Percentiles rank a stretch among this genome's conserved stretches.
Evolutionary conservation across 2,888 invertebrate genomes (phyloP).

Genomic region (Lobophora halterata): DNA sequence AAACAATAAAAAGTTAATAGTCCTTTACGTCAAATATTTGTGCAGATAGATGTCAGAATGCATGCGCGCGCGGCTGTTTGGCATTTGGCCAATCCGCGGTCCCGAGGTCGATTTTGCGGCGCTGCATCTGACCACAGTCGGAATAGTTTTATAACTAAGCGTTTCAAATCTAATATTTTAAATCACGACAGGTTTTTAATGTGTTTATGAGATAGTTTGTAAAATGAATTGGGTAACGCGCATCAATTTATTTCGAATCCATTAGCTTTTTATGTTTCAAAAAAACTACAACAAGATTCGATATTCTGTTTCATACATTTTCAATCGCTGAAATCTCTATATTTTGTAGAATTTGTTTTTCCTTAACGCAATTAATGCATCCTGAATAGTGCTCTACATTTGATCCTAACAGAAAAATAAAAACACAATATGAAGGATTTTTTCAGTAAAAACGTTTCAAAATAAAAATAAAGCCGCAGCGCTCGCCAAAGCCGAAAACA

Average conservation of each 20-base stretch:
- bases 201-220: not conserved
- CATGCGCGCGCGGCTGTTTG: conserved; percentile 61
- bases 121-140: conserved; percentile 65
- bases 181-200: conserved; percentile 1
- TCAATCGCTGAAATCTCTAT: no score
- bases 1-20: conserved; percentile 42
- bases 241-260: conserved; percentile 3
- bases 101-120: conserved; percentile 63
- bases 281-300: no score
- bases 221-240: no score
- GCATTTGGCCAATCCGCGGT: conserved; percentile 60
- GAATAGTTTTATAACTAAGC: conserved; percentile 50
- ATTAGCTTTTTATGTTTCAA: not conserved
- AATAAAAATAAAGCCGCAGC: conserved; percentile 4
- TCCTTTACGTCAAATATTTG: conserved; percentile 23
- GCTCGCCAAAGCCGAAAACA: conserved; percentile 8
- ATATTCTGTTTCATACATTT: no score
- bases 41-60: conserved; percentile 27
- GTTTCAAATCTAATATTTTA: conserved; percentile 18
- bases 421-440: no score
- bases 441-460: no score
- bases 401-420: no score
- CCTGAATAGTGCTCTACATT: no score
- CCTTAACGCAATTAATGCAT: no score
- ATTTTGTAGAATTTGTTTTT: no score